phyloP scores from a whole-genome alignment of 1,140 invertebrate species.

The Drosophila sp. region DNA sequence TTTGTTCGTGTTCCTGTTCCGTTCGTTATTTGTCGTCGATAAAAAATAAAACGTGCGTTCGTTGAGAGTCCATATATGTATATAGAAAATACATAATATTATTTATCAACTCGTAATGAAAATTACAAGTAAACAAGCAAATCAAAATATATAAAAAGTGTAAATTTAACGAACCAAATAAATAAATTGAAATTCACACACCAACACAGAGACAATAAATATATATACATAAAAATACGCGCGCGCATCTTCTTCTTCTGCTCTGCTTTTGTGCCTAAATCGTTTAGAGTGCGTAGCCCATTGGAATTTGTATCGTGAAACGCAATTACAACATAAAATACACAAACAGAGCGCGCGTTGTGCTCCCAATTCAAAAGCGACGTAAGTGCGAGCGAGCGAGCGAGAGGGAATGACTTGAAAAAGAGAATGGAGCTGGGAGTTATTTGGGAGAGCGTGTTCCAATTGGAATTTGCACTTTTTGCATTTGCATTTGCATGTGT shows the following conservation, averaged over 20 bases:
- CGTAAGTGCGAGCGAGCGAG: slow-evolving; percentile 31
- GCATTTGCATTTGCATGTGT: slow-evolving; percentile 10
- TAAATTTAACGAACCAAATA: slow-evolving; percentile 50
- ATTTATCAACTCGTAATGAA: slow-evolving; percentile 6
- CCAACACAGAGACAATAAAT: slow-evolving; percentile 29
- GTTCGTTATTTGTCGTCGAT: slow-evolving; percentile 56
- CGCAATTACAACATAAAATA: slow-evolving; percentile 79
- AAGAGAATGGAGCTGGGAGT: slow-evolving; percentile 7
- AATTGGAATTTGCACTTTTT: slow-evolving; percentile 48
- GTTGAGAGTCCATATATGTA: neutral
- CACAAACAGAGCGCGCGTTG: slow-evolving; percentile 62
- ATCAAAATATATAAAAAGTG: slow-evolving; percentile 25
- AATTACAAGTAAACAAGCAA: neutral
- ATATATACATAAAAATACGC: slow-evolving; percentile 62
- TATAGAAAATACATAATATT: slow-evolving; percentile 15
- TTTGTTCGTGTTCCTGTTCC: slow-evolving; percentile 45
- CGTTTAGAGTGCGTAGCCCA: slow-evolving; percentile 62
- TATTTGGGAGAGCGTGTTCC: slow-evolving; percentile 6
- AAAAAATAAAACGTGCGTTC: slow-evolving; percentile 33
- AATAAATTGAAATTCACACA: slow-evolving; percentile 43
- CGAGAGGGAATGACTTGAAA: slow-evolving; percentile 3
- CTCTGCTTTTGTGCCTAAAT: slow-evolving; percentile 10
- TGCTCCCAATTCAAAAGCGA: slow-evolving; percentile 27
- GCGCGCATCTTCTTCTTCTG: slow-evolving; percentile 64
- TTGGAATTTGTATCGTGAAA: slow-evolving; percentile 81